A percentile compares a stretch with the other conserved stretches of the same genome.
Conservation (phyloP, 1,140 invertebrate species). For the Caerostris extrusa region DNA sequence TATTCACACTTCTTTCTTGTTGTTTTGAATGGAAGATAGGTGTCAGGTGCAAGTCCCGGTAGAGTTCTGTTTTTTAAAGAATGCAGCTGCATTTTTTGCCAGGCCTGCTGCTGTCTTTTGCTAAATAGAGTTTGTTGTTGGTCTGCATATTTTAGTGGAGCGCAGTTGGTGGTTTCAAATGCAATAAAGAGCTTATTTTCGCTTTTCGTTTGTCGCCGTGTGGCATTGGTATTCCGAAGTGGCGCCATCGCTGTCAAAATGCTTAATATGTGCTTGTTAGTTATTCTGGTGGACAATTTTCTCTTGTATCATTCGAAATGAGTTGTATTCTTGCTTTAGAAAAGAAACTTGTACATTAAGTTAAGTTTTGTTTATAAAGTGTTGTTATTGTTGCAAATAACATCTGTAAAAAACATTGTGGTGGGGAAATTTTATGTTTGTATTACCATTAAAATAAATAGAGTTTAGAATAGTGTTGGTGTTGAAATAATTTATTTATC, state of each 20-base stretch:
- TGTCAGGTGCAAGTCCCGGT: conserved; percentile 47
- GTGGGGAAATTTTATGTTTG: too few species aligned
- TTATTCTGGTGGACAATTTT: background rate
- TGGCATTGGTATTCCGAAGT: background rate
- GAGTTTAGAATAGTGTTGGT: too few species aligned
- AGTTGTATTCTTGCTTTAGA: too few species aligned
- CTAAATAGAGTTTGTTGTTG: conserved; percentile 20
- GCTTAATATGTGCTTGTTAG: background rate
- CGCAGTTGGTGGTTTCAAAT: conserved; percentile 23
- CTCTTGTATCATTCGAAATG: too few species aligned
- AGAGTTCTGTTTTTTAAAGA: background rate
- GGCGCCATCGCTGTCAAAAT: background rate
- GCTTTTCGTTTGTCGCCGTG: background rate
- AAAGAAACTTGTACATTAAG: too few species aligned
- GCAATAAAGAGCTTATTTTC: conserved; percentile 1
- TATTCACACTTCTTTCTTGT: conserved; percentile 44
- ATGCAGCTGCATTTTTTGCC: conserved; percentile 30
- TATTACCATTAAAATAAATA: too few species aligned
- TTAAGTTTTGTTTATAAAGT: too few species aligned
- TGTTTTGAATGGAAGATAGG: conserved; percentile 30
- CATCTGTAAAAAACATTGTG: too few species aligned
- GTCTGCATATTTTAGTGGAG: conserved; percentile 48
- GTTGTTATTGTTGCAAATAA: too few species aligned
- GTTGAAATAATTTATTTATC: too few species aligned
- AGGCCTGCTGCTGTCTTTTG: background rate